phyloP scores from a whole-genome alignment of 2,888 invertebrate genomes.

The Aphodius granarius region DNA sequence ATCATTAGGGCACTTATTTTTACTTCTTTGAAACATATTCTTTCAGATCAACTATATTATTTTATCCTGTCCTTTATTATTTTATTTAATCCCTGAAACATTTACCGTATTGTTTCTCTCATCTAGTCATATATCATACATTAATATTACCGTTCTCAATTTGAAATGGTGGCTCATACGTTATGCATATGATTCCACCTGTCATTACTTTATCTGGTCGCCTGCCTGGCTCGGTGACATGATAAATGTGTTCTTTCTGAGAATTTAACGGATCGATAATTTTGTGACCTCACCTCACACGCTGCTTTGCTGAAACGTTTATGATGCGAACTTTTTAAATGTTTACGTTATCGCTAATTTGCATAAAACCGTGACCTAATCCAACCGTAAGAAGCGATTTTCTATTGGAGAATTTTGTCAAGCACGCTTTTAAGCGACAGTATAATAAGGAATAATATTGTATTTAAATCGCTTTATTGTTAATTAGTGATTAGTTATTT shows the following conservation, averaged over 20 bases:
- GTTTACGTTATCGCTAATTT: background rate
- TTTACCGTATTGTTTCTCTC: background rate
- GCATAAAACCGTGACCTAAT: background rate
- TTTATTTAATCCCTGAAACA: too few relatives aligned
- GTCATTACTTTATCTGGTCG: background rate
- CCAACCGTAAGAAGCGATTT: too few relatives aligned
- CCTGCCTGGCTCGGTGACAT: background rate
- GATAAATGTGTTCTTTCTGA: background rate
- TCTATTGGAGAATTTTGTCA: too few relatives aligned
- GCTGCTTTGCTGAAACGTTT: background rate
- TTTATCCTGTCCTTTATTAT: too few relatives aligned
- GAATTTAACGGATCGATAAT: background rate
- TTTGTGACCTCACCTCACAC: background rate
- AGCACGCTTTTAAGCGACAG: too few relatives aligned
- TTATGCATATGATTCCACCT: background rate
- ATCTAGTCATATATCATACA: background rate
- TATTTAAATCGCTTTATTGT: too few relatives aligned
- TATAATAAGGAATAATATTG: too few relatives aligned
- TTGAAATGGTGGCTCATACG: background rate
- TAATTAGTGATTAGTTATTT: too few relatives aligned
- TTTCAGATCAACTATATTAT: too few relatives aligned
- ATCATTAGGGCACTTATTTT: too few relatives aligned
- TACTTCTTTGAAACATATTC: too few relatives aligned
- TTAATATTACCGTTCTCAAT: background rate
- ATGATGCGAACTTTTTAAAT: background rate